These are phyloP conservation scores for Drosophila funebris DNA, from an alignment of 1,140 invertebrate species.

Conservation along the genomic window DNA sequence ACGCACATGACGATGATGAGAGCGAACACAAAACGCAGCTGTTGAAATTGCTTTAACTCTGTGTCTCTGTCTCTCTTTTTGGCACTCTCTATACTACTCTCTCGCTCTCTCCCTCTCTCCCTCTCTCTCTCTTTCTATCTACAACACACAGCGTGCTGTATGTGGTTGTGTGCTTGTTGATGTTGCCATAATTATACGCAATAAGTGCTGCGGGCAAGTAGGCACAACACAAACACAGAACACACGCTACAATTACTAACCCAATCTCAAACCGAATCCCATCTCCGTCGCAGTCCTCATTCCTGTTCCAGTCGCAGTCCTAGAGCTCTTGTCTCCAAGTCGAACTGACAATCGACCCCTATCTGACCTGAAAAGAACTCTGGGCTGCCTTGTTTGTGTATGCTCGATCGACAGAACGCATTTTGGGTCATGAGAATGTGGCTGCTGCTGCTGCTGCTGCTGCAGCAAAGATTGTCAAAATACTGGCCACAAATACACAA, in stretches of 20 bases:
- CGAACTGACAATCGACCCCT: not conserved
- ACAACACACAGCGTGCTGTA: not conserved
- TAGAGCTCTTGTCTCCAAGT: not conserved
- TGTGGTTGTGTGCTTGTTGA: slow-evolving; percentile 52
- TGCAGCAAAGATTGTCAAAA: slow-evolving; percentile 65
- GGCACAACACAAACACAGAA: slow-evolving; percentile 31
- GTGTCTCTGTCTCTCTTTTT: not conserved
- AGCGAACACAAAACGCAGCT: slow-evolving; percentile 14
- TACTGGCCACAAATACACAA: slow-evolving; percentile 42
- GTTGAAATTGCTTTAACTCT: slow-evolving; percentile 19
- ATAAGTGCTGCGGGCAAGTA: slow-evolving; percentile 57
- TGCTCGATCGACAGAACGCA: slow-evolving; percentile 41
- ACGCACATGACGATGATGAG: slow-evolving; percentile 20
- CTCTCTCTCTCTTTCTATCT: not conserved
- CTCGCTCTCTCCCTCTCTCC: not conserved
- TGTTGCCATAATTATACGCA: slow-evolving; percentile 73
- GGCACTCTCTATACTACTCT: no score
- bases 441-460: slow-evolving; percentile 44
- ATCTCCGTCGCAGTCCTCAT: not conserved
- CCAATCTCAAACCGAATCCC: not conserved
- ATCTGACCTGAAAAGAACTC: slow-evolving; percentile 10
- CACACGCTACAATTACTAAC: slow-evolving; percentile 17
- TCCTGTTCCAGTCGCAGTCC: not conserved
- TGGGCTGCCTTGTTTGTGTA: not conserved
- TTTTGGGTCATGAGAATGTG: slow-evolving; percentile 37